Conservation (phyloP, 2,888 invertebrate species). For the Apamea crenata region DNA sequence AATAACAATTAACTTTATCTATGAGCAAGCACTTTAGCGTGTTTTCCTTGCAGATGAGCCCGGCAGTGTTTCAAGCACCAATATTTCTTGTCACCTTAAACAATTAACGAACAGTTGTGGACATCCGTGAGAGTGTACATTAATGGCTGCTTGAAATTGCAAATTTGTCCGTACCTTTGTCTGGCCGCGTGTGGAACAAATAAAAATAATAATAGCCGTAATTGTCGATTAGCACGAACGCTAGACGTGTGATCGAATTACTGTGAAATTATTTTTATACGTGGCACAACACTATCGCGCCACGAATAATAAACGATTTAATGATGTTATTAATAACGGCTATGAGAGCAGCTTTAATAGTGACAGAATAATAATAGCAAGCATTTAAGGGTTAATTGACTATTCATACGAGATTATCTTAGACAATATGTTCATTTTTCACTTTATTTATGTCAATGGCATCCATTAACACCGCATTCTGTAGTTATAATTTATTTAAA, state of each 20-base stretch:
- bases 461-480: conserved; percentile 6
- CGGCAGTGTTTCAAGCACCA: conserved; percentile 67
- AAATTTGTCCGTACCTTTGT: conserved; percentile 74
- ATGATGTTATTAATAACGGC: conserved; percentile 49
- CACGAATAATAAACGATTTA: conserved; percentile 49
- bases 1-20: conserved; percentile 59
- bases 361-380: conserved; percentile 38
- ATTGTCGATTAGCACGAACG: conserved; percentile 76
- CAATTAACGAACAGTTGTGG: conserved; percentile 75
- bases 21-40: conserved; percentile 38
- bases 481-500: conserved; percentile 15
- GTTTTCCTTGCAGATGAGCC: conserved; percentile 37
- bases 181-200: conserved; percentile 70
- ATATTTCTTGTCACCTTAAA: conserved; percentile 81
- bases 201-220: conserved; percentile 75
- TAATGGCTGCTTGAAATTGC: conserved; percentile 78
- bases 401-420: conserved; percentile 27
- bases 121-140: conserved; percentile 73
- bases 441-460: conserved; percentile 34
- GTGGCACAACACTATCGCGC: conserved; percentile 47
- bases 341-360: conserved; percentile 33
- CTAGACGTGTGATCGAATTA: conserved; percentile 60
- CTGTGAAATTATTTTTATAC: conserved; percentile 57
- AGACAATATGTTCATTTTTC: conserved; percentile 22
- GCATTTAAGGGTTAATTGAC: conserved; percentile 48